Evolutionary conservation across 2,797 vertebrate species (phyloP), one percentile per base, ranked within the genome.

Genomic region (Diplodus sargus): DNA sequence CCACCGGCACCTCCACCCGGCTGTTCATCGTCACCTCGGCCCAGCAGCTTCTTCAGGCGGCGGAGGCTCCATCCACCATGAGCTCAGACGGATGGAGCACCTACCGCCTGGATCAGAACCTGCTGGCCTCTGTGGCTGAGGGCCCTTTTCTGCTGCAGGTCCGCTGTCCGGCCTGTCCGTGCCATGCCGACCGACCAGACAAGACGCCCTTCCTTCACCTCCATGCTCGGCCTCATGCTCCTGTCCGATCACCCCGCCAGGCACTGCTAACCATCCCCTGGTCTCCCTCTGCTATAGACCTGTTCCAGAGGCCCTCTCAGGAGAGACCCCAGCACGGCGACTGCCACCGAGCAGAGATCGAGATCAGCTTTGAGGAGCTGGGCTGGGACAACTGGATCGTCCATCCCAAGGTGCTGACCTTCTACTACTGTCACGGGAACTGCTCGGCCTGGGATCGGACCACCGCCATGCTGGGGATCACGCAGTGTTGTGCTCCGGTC

Each of bases 341-440:
- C 87, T 99, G 98, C 88, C 95, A 92, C 57, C 92, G 95, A 8
- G 94, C 92, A 0, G 90, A 96, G 56, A 88, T 98, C 14, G 95
- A 97, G 68, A 97, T 99, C 91, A 96, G 96, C 78, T 99, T 99
- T 0, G 93, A 96, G 85, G 97, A 99, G 79, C 93, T 99, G 81
- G 97, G 97, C 77, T 99, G 98, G 98, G 96, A 96, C 66, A 96
- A 92, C 69, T 99, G 98, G 98, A 98, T 99, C 0, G 93, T 98
- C 42, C 93, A 99, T 15, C 98, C 98, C 0, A 95, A 95, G 59
- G 93, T 89, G 68, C 95, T 99, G 43, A 93, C 95, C 57, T 99
- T 99, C 90, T 93, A 96, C 86, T 99, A 98, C 82, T 99, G 98
- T 76, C 95, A 97, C 0, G 98, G 98, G 0, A 96, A 94, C 92